Evolutionary conservation across 2,888 invertebrate genomes (phyloP).

Genomic region (Drosophila buzzatii): DNA sequence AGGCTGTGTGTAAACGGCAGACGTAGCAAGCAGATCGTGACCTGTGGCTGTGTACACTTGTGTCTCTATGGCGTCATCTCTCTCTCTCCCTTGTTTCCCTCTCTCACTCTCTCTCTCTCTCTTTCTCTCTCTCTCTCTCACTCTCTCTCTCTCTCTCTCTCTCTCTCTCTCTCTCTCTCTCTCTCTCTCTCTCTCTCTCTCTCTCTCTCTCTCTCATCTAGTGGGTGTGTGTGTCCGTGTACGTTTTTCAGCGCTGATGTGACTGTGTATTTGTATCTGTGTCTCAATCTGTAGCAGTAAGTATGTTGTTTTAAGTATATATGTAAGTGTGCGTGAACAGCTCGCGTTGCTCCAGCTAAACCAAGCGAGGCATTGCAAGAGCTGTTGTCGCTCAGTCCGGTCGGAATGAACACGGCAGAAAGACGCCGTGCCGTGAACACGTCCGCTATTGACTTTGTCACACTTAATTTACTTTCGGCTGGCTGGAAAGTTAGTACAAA

Average conservation of each 20-base stretch:
- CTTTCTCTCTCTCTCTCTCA: background rate
- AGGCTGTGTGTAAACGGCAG: constrained; percentile 17
- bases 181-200: background rate
- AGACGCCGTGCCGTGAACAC: constrained; percentile 47
- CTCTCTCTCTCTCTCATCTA: too few relatives aligned
- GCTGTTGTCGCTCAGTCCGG: constrained; percentile 63
- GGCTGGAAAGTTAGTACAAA: constrained; percentile 47
- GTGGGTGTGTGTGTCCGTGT: constrained; percentile 12
- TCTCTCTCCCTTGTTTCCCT: background rate
- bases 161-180: background rate
- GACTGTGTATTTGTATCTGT: constrained; percentile 12
- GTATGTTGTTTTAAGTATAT: constrained; percentile 32
- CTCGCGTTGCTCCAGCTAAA: constrained; percentile 68
- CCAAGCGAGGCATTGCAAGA: constrained; percentile 63
- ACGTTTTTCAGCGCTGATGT: background rate
- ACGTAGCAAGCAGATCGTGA: constrained; percentile 50
- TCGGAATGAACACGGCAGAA: constrained; percentile 62
- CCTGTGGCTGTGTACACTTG: constrained; percentile 56
- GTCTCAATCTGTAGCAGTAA: constrained; percentile 37
- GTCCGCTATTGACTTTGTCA: constrained; percentile 58
- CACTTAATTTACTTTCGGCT: constrained; percentile 49
- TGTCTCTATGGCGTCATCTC: constrained; percentile 41
- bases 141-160: background rate
- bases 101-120: constrained; percentile 8
- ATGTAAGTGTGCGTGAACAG: constrained; percentile 38